Conservation (phyloP, 2,797 vertebrate genomes). For the Poecilia wingei region DNA sequence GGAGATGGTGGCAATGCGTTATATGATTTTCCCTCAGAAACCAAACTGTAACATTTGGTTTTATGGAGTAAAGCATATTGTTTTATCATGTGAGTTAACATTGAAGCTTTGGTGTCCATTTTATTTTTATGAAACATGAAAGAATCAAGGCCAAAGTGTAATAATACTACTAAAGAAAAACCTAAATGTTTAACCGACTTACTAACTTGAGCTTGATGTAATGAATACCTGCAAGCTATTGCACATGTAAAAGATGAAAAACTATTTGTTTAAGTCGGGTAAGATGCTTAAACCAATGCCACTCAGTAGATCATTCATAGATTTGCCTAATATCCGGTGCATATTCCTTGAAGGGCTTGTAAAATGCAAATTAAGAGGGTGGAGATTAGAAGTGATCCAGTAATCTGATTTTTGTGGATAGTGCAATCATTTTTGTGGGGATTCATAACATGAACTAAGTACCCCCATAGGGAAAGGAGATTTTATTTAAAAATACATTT, state of each 20-base stretch:
- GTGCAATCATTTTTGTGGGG: not conserved
- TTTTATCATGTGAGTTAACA: not conserved
- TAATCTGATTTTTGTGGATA: slow-evolving; percentile 3
- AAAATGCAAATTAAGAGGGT: slow-evolving; percentile 1
- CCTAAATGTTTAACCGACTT: not conserved
- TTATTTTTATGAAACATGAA: not conserved
- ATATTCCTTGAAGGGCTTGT: slow-evolving; percentile 2
- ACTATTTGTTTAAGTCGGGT: not conserved
- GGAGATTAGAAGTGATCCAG: not conserved
- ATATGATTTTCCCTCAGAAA: too few relatives aligned
- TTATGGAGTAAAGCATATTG: slow-evolving; percentile 1
- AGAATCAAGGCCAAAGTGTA: not conserved
- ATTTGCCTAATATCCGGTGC: not conserved
- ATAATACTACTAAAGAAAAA: not conserved
- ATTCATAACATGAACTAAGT: not conserved
- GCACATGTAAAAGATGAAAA: not conserved
- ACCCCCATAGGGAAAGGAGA: not conserved
- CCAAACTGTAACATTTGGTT: too few relatives aligned
- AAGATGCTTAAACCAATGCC: not conserved
- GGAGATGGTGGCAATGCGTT: too few relatives aligned
- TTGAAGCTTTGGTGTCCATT: too few relatives aligned
- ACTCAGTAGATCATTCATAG: not conserved
- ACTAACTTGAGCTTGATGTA: not conserved
- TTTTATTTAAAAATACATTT: slow-evolving; percentile 8
- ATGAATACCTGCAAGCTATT: not conserved